Evolutionary conservation across 1,140 invertebrate species (phyloP).

Genomic region (Leptopilina clavipes): DNA sequence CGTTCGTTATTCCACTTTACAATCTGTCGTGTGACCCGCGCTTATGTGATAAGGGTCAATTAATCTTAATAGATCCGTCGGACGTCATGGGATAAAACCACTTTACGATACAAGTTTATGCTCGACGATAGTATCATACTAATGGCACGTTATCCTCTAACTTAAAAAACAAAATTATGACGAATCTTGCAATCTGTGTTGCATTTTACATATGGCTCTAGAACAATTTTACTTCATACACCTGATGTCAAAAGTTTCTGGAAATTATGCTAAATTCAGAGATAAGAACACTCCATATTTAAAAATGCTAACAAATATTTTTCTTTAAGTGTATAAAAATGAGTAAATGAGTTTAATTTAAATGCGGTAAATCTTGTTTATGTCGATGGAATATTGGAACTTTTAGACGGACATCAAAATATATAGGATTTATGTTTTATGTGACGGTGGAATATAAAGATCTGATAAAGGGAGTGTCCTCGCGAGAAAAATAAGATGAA

Average conservation of each 20-base stretch:
- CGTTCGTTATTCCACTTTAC: constrained; percentile 13
- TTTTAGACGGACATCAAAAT: too few species aligned
- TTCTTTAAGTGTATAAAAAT: too few species aligned
- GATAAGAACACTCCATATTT: too few species aligned
- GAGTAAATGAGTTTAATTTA: too few species aligned
- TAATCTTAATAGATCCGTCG: constrained; percentile 45
- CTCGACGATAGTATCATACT: constrained; percentile 1
- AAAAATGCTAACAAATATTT: too few species aligned
- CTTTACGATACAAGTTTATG: constrained; percentile 49
- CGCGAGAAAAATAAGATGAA: neutral
- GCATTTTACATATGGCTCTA: neutral
- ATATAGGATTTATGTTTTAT: neutral
- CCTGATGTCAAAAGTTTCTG: neutral
- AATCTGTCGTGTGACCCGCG: constrained; percentile 33
- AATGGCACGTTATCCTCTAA: neutral
- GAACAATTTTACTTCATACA: too few species aligned
- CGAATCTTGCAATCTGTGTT: neutral
- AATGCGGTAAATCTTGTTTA: too few species aligned
- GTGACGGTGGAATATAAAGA: neutral
- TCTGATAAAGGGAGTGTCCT: constrained; percentile 11
- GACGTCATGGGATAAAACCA: constrained; percentile 35
- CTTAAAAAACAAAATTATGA: neutral
- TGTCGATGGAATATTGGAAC: too few species aligned
- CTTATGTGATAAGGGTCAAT: constrained; percentile 41
- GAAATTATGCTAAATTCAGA: neutral